Evolutionary conservation across 2,797 vertebrate genomes (phyloP).

Genomic region (Rhabdophis nuchalis): DNA sequence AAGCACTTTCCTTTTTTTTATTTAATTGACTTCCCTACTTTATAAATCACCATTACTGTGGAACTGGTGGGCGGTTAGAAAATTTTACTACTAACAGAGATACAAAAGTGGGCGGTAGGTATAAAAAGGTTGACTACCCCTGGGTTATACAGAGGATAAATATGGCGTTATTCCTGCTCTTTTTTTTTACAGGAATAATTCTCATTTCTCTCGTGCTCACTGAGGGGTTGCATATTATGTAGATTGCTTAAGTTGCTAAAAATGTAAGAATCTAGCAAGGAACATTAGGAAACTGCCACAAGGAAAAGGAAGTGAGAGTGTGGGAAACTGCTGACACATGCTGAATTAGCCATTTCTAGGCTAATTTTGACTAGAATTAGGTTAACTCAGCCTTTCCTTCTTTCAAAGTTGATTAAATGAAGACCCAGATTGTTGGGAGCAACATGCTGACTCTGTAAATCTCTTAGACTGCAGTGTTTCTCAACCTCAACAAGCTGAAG

Average conservation of each 20-base stretch:
- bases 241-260: neutral
- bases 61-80: too few species aligned
- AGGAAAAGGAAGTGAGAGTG: neutral
- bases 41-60: too few species aligned
- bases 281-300: neutral
- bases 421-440: neutral
- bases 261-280: neutral
- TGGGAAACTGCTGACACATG: neutral
- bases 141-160: too few species aligned
- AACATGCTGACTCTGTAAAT: neutral
- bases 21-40: too few species aligned
- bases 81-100: too few species aligned
- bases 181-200: too few species aligned
- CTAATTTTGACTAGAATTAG: neutral
- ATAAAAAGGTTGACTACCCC: too few species aligned
- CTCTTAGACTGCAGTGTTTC: too few species aligned
- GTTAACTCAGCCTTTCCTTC: neutral
- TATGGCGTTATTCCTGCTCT: too few species aligned
- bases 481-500: too few species aligned
- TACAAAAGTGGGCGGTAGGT: too few species aligned
- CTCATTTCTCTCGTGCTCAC: neutral
- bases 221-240: neutral
- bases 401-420: neutral
- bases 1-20: too few species aligned
- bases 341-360: neutral